Evolutionary conservation across 2,888 invertebrate species (phyloP).

Genomic region (Pecten maximus): DNA sequence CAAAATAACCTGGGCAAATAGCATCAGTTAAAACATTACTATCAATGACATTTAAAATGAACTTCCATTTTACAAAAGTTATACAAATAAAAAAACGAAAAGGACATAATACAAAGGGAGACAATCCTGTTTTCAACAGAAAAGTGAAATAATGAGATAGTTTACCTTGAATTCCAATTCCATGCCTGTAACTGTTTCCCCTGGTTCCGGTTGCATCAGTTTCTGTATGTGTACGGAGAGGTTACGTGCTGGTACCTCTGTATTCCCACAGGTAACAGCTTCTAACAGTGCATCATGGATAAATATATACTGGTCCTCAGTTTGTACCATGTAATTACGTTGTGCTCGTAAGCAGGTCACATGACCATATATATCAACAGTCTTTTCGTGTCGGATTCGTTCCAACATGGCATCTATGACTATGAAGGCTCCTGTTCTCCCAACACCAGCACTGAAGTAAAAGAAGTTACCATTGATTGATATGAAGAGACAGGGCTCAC

Average conservation of each 20-base stretch:
- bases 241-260: slow-evolving; percentile 97
- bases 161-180: slow-evolving; percentile 81
- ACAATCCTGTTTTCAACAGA: neutral
- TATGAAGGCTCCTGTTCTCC: slow-evolving; percentile 97
- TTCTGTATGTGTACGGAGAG: slow-evolving; percentile 97
- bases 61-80: no score
- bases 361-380: slow-evolving; percentile 99
- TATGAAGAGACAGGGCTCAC: no score
- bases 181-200: slow-evolving; percentile 81
- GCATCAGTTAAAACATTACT: no score
- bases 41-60: no score
- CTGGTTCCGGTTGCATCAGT: slow-evolving; percentile 89
- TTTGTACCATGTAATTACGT: slow-evolving; percentile 98
- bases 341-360: slow-evolving; percentile 98
- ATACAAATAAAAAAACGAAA: no score
- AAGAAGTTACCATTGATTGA: slow-evolving; percentile 6
- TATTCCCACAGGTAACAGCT: slow-evolving; percentile 97
- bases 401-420: slow-evolving; percentile 99
- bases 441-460: slow-evolving; percentile 89
- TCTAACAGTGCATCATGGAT: slow-evolving; percentile 98
- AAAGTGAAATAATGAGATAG: slow-evolving; percentile 20
- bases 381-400: slow-evolving; percentile 97
- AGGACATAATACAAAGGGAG: no score
- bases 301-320: slow-evolving; percentile 99
- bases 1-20: no score